These are phyloP conservation scores for Eupsittula cactorum DNA, from an alignment of 2,113 vertebrate genomes.

Conservation along the genomic window DNA sequence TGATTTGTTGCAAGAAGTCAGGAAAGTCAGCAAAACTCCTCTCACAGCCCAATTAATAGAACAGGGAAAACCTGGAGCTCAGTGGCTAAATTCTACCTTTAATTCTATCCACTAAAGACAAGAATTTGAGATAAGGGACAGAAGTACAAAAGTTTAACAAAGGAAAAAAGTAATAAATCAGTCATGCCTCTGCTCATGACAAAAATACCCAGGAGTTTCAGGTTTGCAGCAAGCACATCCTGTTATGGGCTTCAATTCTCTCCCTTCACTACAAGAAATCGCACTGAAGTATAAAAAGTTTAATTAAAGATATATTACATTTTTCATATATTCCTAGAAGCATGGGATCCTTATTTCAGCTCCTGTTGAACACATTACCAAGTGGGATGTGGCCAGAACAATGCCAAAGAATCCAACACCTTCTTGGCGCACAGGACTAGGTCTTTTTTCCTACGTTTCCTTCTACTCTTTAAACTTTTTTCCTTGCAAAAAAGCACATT, in stretches of 20 bases:
- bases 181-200: background rate
- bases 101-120: background rate
- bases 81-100: background rate
- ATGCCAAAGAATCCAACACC: background rate
- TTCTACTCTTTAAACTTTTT: background rate
- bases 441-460: background rate
- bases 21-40: slow-evolving; percentile 18
- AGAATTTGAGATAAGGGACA: background rate
- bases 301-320: background rate
- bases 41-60: background rate
- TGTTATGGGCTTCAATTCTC: background rate
- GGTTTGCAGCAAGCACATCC: background rate
- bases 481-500: background rate
- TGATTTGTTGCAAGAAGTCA: background rate
- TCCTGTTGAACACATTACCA: background rate
- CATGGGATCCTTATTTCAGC: background rate
- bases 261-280: background rate
- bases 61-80: background rate
- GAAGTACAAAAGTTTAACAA: background rate
- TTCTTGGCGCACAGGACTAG: fast-evolving
- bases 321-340: background rate
- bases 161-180: background rate
- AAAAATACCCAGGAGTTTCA: background rate
- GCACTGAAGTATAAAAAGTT: background rate
- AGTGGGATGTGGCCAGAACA: background rate